Conservation (phyloP, 30 jellyfish, hydroid and myxozoan species). For the Hydractinia symbiolongicarpus region DNA sequence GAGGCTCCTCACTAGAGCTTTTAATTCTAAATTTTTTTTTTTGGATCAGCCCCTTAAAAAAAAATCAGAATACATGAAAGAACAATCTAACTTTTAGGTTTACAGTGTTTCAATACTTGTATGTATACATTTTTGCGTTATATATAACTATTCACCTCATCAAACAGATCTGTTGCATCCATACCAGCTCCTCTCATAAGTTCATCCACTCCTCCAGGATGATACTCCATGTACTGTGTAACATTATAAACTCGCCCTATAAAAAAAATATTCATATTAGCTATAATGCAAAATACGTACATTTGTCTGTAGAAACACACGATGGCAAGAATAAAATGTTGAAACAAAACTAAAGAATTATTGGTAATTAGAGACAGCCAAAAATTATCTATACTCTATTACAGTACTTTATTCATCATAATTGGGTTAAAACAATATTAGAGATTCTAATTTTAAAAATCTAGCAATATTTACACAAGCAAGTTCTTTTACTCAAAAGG, state of each 20-base stretch:
- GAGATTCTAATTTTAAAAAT: too few relatives aligned
- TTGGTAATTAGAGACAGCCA: too few relatives aligned
- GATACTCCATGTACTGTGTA: constrained; percentile 82
- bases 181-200: constrained; percentile 96
- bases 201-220: constrained; percentile 96
- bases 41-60: not conserved
- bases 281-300: not conserved
- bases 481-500: too few relatives aligned
- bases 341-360: too few relatives aligned
- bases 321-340: too few relatives aligned
- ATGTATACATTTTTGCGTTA: not conserved
- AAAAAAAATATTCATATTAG: not conserved
- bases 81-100: not conserved
- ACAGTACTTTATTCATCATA: too few relatives aligned
- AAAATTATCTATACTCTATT: too few relatives aligned
- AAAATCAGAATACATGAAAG: not conserved
- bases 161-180: constrained; percentile 85
- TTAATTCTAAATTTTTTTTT: not conserved
- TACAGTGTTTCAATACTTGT: not conserved
- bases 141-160: constrained; percentile 39
- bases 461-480: too few relatives aligned
- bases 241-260: constrained; percentile 84
- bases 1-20: too few relatives aligned
- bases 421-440: too few relatives aligned
- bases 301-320: too few relatives aligned